These are phyloP conservation scores for Bombus pyrosoma DNA, from an alignment of 1,140 invertebrate species.

Conservation along the genomic window DNA sequence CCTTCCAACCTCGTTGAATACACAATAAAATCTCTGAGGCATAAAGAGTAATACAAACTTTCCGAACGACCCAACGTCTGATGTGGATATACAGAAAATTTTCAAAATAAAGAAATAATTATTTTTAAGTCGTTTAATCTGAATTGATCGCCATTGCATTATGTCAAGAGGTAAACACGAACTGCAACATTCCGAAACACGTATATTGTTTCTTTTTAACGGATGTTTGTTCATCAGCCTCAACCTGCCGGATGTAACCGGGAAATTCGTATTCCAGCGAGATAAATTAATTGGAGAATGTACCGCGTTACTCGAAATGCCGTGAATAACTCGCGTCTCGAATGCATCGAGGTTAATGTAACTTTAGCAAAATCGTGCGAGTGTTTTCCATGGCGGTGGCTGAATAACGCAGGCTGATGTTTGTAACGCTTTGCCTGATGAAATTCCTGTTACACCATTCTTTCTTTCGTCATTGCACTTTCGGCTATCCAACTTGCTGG, in stretches of 20 bases:
- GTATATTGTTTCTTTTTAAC: background rate
- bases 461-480: background rate
- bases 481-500: background rate
- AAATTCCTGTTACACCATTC: slow-evolving; percentile 21
- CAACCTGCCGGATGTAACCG: too few relatives aligned
- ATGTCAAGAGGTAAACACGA: background rate
- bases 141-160: background rate
- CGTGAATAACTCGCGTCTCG: slow-evolving; percentile 9
- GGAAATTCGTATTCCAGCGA: background rate
- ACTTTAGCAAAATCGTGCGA: slow-evolving; percentile 12
- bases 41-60: too few relatives aligned
- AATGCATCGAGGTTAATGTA: background rate
- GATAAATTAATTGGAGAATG: slow-evolving; percentile 25
- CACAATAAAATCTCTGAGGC: too few relatives aligned
- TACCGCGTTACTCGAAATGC: background rate
- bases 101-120: background rate
- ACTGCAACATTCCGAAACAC: background rate
- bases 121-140: background rate
- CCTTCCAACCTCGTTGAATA: too few relatives aligned
- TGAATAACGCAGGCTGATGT: slow-evolving; percentile 7
- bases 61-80: too few relatives aligned
- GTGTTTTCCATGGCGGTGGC: slow-evolving; percentile 6
- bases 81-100: background rate
- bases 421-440: slow-evolving; percentile 3
- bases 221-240: background rate